Evolutionary conservation across 2,888 invertebrate species (phyloP).

Genomic region (Erpobdella octoculata): DNA sequence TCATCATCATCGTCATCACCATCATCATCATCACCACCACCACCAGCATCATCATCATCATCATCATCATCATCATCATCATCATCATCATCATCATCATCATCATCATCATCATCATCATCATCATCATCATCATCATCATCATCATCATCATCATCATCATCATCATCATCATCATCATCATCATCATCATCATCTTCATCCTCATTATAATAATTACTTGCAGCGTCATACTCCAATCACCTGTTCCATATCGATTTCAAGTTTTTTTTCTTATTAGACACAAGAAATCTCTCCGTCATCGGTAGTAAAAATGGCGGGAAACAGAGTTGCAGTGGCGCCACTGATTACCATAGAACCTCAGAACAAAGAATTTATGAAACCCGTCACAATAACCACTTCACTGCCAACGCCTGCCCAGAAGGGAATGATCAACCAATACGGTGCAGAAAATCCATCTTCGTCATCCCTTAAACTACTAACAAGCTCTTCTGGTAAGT

Average conservation of each 20-base stretch:
- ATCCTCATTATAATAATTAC: slow-evolving; percentile 13
- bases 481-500: background rate
- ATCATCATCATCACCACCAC: background rate
- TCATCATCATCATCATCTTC: slow-evolving; percentile 28
- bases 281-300: slow-evolving; percentile 96
- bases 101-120: background rate
- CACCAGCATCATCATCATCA: background rate
- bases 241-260: too few relatives aligned
- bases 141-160: slow-evolving; percentile 19
- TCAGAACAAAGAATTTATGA: slow-evolving; percentile 94
- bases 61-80: background rate
- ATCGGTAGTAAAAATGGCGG: slow-evolving; percentile 86
- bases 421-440: slow-evolving; percentile 88
- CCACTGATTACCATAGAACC: slow-evolving; percentile 99
- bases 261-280: slow-evolving; percentile 62
- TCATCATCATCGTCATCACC: too few relatives aligned
- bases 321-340: slow-evolving; percentile 97
- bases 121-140: background rate
- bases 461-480: slow-evolving; percentile 13
- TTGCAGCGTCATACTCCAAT: background rate
- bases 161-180: slow-evolving; percentile 24
- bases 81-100: background rate
- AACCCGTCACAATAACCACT: slow-evolving; percentile 96
- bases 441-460: slow-evolving; percentile 57
- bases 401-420: slow-evolving; percentile 69